These are phyloP conservation scores for Vulpes lagopus DNA, from an alignment of 2,113 vertebrate species.

Conservation along the genomic window DNA sequence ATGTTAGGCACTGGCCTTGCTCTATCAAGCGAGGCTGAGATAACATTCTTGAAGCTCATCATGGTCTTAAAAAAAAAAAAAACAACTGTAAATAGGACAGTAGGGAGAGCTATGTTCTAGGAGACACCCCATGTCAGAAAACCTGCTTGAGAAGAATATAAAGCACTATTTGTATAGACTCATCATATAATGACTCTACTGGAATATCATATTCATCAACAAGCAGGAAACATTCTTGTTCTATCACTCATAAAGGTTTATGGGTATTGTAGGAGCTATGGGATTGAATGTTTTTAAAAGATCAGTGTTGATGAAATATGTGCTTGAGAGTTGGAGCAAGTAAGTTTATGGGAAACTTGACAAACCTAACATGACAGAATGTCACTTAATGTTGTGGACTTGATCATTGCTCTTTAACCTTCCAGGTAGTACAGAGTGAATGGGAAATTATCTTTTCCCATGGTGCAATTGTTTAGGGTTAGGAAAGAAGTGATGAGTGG, in stretches of 20 bases:
- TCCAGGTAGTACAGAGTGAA: not conserved
- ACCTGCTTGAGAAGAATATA: not conserved
- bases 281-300: not conserved
- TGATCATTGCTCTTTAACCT: not conserved
- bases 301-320: not conserved
- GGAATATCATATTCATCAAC: not conserved
- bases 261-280: not conserved
- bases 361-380: not conserved
- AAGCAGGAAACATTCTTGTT: not conserved
- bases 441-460: not conserved
- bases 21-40: not conserved
- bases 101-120: not conserved
- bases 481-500: not conserved
- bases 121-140: not conserved
- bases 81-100: not conserved
- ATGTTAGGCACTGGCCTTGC: not conserved
- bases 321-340: not conserved
- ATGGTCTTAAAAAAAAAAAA: not conserved
- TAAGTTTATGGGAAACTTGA: not conserved
- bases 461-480: not conserved
- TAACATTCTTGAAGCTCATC: not conserved
- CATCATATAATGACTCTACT: not conserved
- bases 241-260: not conserved
- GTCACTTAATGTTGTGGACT: not conserved
- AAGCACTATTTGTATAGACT: not conserved